Percentiles rank a stretch among this genome's conserved stretches.
phyloP scores from a whole-genome alignment of 2,888 invertebrate genomes.

The Neelides folsomi region DNA sequence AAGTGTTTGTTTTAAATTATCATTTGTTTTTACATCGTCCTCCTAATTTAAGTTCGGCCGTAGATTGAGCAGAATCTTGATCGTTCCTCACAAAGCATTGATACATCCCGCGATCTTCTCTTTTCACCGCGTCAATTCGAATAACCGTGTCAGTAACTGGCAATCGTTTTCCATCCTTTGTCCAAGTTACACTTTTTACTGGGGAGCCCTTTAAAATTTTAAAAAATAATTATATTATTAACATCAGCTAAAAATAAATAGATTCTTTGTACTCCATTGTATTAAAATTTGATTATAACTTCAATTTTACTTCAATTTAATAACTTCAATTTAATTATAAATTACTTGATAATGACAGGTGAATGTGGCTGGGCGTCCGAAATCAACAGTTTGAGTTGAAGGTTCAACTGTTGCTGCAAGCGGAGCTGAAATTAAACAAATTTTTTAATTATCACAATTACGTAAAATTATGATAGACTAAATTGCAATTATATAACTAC shows the following conservation, averaged over 20 bases:
- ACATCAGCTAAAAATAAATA: background rate
- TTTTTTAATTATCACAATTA: slow-evolving; percentile 5
- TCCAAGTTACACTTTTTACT: slow-evolving; percentile 78
- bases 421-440: slow-evolving; percentile 48
- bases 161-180: slow-evolving; percentile 78
- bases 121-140: slow-evolving; percentile 75
- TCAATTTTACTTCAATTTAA: too few relatives aligned
- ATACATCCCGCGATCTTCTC: slow-evolving; percentile 94
- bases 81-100: slow-evolving; percentile 80
- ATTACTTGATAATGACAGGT: slow-evolving; percentile 56
- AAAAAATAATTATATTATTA: slow-evolving; percentile 37
- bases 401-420: slow-evolving; percentile 78
- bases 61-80: slow-evolving; percentile 82
- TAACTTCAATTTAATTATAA: background rate
- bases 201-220: slow-evolving; percentile 52
- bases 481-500: background rate
- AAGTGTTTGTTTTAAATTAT: background rate
- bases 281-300: too few relatives aligned
- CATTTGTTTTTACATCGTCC: slow-evolving; percentile 55
- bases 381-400: slow-evolving; percentile 79
- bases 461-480: background rate
- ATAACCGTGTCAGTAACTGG: slow-evolving; percentile 66
- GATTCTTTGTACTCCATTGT: background rate
- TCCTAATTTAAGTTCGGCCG: slow-evolving; percentile 81
- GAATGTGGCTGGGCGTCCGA: slow-evolving; percentile 79